These are phyloP conservation scores for Aleadryas rufinucha DNA, from an alignment of 2,113 vertebrate species.

Conservation along the genomic window DNA sequence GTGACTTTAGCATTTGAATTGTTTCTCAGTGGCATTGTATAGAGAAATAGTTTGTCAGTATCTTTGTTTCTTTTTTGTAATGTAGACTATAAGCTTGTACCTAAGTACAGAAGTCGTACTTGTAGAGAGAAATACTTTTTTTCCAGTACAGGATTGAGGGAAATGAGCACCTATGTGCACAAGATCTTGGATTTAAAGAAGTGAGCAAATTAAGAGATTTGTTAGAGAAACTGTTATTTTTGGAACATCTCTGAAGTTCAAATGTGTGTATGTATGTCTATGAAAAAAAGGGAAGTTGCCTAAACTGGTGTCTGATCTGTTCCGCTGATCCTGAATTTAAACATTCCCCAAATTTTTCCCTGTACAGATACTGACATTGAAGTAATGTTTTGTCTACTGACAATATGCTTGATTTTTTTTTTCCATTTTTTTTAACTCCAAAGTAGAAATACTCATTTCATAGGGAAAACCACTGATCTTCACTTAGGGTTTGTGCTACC, in stretches of 20 bases:
- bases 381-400: background rate
- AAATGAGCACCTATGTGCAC: background rate
- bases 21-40: background rate
- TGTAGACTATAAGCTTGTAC: background rate
- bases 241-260: background rate
- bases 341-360: background rate
- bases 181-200: background rate
- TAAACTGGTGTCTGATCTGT: background rate
- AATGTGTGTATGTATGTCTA: background rate
- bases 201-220: background rate
- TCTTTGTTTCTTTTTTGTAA: background rate
- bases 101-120: background rate
- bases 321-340: background rate
- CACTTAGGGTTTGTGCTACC: background rate
- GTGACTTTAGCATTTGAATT: background rate
- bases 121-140: background rate
- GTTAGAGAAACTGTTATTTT: background rate
- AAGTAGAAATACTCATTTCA: background rate
- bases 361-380: background rate
- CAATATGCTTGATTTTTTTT: background rate
- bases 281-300: background rate
- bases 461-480: background rate
- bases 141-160: background rate
- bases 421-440: background rate
- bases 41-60: background rate